Conservation (phyloP, 2,113 vertebrate genomes). For the Trematomus loennbergii region DNA sequence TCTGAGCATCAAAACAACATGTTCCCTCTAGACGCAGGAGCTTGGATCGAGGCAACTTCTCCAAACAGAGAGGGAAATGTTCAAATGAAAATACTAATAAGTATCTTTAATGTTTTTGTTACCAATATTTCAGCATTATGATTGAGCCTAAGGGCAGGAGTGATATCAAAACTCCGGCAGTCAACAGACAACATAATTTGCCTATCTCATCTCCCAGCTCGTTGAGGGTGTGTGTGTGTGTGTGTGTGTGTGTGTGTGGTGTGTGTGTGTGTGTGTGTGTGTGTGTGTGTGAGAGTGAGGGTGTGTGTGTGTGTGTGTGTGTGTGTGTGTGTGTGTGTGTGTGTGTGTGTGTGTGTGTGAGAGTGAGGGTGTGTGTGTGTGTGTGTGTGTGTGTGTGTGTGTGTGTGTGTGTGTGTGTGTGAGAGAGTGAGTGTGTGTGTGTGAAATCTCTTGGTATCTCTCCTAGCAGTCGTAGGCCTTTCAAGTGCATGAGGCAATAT, state of each 20-base stretch:
- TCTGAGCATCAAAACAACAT: slow-evolving; percentile 20
- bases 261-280: slow-evolving; percentile 30
- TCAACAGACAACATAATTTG: slow-evolving; percentile 69
- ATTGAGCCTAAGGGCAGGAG: slow-evolving; percentile 39
- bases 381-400: slow-evolving; percentile 20
- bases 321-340: slow-evolving; percentile 28
- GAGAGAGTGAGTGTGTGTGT: slow-evolving; percentile 15
- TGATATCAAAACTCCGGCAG: slow-evolving; percentile 58
- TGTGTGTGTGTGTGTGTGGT: slow-evolving; percentile 18
- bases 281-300: slow-evolving; percentile 38
- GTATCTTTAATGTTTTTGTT: not conserved
- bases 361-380: slow-evolving; percentile 40
- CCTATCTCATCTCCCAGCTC: slow-evolving; percentile 71
- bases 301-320: slow-evolving; percentile 40
- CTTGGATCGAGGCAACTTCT: not conserved
- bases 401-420: slow-evolving; percentile 5
- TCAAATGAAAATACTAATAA: not conserved
- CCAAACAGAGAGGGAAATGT: not conserved
- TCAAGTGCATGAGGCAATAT: slow-evolving; percentile 84
- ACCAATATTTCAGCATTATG: slow-evolving; percentile 2
- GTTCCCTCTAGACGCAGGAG: not conserved
- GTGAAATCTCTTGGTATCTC: slow-evolving; percentile 80
- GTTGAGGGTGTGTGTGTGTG: slow-evolving; percentile 36
- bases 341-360: slow-evolving; percentile 21
- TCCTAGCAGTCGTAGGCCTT: slow-evolving; percentile 78